Base-by-base conservation (phyloP, 2,113 vertebrate species). In the Gymnogyps californianus region DNA sequence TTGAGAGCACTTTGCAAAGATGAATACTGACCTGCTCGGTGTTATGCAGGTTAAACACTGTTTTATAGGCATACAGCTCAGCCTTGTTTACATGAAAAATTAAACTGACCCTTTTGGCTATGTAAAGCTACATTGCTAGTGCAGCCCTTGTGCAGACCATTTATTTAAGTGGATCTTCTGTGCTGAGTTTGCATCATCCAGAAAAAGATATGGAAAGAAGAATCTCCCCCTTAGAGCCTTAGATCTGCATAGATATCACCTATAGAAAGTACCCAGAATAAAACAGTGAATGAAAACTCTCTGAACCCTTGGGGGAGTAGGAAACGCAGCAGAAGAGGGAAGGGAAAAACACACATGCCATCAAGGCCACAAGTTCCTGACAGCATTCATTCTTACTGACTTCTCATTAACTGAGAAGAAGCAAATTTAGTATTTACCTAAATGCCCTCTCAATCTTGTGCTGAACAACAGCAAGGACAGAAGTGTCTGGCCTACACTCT, bases 1-100 rank as follows among this genome's bases (percentile, higher is more conserved):
- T 95, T 83, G 91, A 95, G 59, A 94, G 72, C 72, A 89, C 85
- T 96, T 90, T 78, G 52, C 44, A 26, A 75, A 90, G 79, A 93
- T 36, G 72, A 94, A 95, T 69, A 22, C 62, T 54, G 58, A 87
- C 90, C 88, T 83, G 79, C 87, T 81, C 8, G 0, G 64, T 65
- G 85, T 75, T 78, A 92, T 0, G 0, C 65, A 93, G 81, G 87
- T 94, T 96, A 95, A 94, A 93, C 46, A 74, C 38, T 0, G 0
- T 62, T 90, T 89, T 86, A 90, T 29, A 93, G 72, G 76, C 83
- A 66, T 8, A 86, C 46, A 71, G 82, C 67, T 91, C 88, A 93
- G 80, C 76, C 83, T 52, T 78, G 72, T 67, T 96, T 91, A 91
- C 69, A 89, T 67, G 52, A 89, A 90, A 95, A 87, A 93, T 89